These are phyloP conservation scores for Eristalinus sepulchralis DNA, from an alignment of 2,888 invertebrate genomes.

Conservation along the genomic window DNA sequence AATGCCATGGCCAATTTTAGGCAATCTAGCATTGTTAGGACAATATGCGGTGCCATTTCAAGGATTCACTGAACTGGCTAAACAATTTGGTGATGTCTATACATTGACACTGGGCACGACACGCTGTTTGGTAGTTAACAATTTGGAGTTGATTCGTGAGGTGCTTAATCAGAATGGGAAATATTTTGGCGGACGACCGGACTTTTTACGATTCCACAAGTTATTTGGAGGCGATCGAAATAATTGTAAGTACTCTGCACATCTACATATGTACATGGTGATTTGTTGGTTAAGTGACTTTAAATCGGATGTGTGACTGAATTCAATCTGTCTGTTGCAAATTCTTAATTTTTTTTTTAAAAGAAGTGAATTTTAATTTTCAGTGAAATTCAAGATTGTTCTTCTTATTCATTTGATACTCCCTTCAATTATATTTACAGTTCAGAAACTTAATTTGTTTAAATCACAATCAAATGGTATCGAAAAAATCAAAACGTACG, in stretches of 20 bases:
- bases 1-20: constrained; percentile 85
- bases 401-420: too few relatives aligned
- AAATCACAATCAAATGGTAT: too few relatives aligned
- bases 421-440: too few relatives aligned
- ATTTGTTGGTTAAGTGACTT: background rate
- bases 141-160: constrained; percentile 86
- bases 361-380: too few relatives aligned
- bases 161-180: constrained; percentile 90
- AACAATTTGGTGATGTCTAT: constrained; percentile 87
- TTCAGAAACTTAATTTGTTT: too few relatives aligned
- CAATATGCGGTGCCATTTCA: constrained; percentile 86
- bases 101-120: constrained; percentile 85
- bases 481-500: too few relatives aligned
- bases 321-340: background rate
- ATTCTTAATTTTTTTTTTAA: too few relatives aligned
- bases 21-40: constrained; percentile 86
- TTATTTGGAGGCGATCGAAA: constrained; percentile 93
- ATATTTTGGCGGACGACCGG: constrained; percentile 90
- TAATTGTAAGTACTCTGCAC: constrained; percentile 87
- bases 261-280: background rate
- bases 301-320: background rate
- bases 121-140: constrained; percentile 89
- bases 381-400: too few relatives aligned
- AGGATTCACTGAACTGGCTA: constrained; percentile 86
- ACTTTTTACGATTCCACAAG: constrained; percentile 89